phyloP scores from a whole-genome alignment of 2,113 vertebrate genomes.

The Pomatostomus ruficeps region DNA sequence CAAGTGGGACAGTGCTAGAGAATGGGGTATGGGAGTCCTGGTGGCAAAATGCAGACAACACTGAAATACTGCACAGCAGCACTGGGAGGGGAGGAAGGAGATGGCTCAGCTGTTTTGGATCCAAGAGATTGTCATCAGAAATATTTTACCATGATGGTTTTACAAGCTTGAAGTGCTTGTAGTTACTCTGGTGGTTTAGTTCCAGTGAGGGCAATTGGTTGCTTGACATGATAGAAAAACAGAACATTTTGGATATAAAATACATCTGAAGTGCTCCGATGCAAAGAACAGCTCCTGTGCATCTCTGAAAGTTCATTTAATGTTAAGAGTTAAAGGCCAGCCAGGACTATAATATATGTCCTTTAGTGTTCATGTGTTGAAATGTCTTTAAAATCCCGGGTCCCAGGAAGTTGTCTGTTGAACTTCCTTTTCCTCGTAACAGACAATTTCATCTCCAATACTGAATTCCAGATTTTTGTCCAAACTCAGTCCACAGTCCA shows the following conservation, averaged over 20 bases:
- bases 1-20: neutral
- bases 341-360: neutral
- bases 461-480: slow-evolving; percentile 73
- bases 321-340: neutral
- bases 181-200: neutral
- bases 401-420: slow-evolving; percentile 83
- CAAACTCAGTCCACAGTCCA: slow-evolving; percentile 90
- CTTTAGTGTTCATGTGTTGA: neutral
- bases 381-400: slow-evolving; percentile 83
- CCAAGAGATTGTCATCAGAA: neutral
- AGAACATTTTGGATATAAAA: neutral
- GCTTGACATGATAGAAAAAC: neutral
- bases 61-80: neutral
- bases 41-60: neutral
- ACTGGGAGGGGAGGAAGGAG: neutral
- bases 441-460: slow-evolving; percentile 83
- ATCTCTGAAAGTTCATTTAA: neutral
- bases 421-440: slow-evolving; percentile 76
- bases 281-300: neutral
- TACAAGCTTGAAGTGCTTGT: neutral
- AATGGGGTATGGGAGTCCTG: neutral
- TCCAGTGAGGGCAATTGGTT: neutral
- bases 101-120: neutral
- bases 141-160: fast-evolving
- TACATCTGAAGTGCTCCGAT: neutral